Conservation (phyloP, 2,888 invertebrate genomes). For the Cabera pusaria region DNA sequence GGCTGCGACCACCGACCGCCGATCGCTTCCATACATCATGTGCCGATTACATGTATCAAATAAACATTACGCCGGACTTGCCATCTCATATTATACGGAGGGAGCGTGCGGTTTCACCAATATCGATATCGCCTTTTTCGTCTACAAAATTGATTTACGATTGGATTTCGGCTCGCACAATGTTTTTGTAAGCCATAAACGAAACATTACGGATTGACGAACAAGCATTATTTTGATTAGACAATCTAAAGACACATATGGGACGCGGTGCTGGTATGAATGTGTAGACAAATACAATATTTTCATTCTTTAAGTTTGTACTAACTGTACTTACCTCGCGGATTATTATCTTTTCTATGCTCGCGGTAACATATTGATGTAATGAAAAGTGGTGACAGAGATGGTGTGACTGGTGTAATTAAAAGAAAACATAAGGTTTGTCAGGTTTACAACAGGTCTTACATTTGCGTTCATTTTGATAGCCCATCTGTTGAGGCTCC, state of each 20-base stretch:
- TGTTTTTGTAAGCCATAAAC: conserved; percentile 38
- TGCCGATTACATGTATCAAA: conserved; percentile 79
- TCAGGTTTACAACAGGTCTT: too few species aligned
- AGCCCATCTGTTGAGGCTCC: too few species aligned
- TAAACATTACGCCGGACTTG: conserved; percentile 72
- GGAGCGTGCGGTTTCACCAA: conserved; percentile 56
- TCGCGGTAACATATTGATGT: too few species aligned
- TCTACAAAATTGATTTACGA: conserved; percentile 59
- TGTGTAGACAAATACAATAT: too few species aligned
- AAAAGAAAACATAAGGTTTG: too few species aligned
- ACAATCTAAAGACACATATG: conserved; percentile 19
- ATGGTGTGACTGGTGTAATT: too few species aligned
- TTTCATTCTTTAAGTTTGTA: too few species aligned
- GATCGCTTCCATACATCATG: conserved; percentile 70
- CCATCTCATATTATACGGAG: conserved; percentile 58
- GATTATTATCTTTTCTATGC: too few species aligned
- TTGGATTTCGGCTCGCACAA: conserved; percentile 41
- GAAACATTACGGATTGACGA: conserved; percentile 28
- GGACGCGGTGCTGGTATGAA: too few species aligned
- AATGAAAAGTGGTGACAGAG: too few species aligned
- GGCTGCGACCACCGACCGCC: conserved; percentile 32
- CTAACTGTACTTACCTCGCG: too few species aligned
- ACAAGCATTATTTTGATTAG: conserved; percentile 26
- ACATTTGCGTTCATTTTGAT: too few species aligned
- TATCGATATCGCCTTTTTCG: conserved; percentile 62